Evolutionary conservation across 1,140 invertebrate genomes (phyloP).

Genomic region (Campoletis sonorensis): DNA sequence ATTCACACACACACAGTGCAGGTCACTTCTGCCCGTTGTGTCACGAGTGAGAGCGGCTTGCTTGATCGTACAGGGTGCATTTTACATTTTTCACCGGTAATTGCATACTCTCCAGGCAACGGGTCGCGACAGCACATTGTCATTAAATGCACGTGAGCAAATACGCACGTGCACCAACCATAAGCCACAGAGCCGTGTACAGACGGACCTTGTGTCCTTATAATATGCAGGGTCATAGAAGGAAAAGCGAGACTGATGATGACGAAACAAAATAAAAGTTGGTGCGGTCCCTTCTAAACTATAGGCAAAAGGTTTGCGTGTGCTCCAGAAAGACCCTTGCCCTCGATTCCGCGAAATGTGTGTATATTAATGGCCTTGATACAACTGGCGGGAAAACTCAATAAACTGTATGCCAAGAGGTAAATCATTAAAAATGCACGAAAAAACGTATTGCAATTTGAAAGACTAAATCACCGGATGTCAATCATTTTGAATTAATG

Average conservation of each 20-base stretch:
- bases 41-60: neutral
- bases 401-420: neutral
- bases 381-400: neutral
- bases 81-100: conserved; percentile 69
- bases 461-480: neutral
- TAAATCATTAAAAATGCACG: neutral
- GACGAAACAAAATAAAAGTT: conserved; percentile 2
- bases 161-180: conserved; percentile 56
- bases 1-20: neutral
- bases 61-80: conserved; percentile 43
- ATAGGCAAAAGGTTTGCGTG: neutral
- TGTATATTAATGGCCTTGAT: neutral
- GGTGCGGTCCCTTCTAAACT: neutral
- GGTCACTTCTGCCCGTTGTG: neutral
- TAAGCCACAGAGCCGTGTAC: conserved; percentile 27
- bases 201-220: neutral
- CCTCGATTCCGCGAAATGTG: neutral
- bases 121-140: conserved; percentile 55
- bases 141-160: conserved; percentile 67
- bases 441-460: neutral
- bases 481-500: too few relatives aligned
- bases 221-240: neutral
- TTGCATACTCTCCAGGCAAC: conserved; percentile 54
- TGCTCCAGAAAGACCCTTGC: neutral
- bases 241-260: neutral